phyloP scores from a whole-genome alignment of 2,113 vertebrate species.

The Raja brachyura region DNA sequence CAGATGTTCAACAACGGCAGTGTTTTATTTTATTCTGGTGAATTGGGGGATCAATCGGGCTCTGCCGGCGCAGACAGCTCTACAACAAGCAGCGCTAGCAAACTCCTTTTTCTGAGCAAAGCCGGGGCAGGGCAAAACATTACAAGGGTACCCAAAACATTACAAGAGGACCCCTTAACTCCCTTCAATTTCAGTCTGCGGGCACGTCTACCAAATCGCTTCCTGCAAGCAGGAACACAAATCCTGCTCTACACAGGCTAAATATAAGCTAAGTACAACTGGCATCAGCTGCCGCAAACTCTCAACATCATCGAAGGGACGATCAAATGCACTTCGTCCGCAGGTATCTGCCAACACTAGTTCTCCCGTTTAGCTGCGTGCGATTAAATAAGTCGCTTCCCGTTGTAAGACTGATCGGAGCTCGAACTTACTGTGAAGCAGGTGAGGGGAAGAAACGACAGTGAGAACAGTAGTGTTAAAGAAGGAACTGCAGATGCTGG shows the following conservation, averaged over 20 bases:
- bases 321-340: not conserved
- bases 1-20: no score
- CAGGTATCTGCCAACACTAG: not conserved
- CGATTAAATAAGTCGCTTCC: not conserved
- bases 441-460: not conserved
- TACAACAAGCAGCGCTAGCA: not conserved
- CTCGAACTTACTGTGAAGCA: not conserved
- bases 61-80: not conserved
- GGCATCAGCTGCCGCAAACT: not conserved
- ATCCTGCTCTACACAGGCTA: not conserved
- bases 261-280: not conserved
- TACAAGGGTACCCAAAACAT: not conserved
- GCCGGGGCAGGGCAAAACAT: not conserved
- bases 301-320: not conserved
- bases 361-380: not conserved
- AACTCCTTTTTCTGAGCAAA: not conserved
- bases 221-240: not conserved
- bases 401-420: no score
- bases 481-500: no score
- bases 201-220: not conserved
- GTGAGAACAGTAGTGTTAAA: not conserved
- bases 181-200: no score
- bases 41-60: not conserved
- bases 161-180: not conserved
- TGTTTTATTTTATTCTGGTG: no score